Conservation (phyloP, 2,113 vertebrate species). For the Hystrix cristata region DNA sequence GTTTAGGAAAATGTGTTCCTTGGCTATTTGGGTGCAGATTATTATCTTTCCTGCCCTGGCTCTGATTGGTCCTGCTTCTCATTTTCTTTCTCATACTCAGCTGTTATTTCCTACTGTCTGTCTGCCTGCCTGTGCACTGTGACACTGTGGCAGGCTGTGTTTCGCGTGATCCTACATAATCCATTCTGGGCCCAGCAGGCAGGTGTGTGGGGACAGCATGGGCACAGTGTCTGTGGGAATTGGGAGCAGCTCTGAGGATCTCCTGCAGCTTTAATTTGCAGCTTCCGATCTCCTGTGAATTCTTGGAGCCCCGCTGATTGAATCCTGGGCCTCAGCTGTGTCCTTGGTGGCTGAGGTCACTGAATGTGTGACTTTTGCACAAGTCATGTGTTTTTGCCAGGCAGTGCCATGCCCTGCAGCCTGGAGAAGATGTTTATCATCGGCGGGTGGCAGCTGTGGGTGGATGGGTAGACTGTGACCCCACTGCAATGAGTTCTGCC, state of each 20-base stretch:
- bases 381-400: neutral
- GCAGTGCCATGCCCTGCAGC: accelerated
- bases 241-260: accelerated
- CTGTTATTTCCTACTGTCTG: neutral
- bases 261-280: accelerated
- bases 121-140: neutral
- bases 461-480: accelerated
- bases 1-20: neutral
- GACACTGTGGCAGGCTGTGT: accelerated
- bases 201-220: neutral
- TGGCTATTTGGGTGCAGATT: accelerated
- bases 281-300: neutral
- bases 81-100: neutral
- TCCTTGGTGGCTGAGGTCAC: neutral
- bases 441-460: neutral
- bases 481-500: accelerated
- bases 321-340: neutral
- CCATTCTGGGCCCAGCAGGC: neutral
- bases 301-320: too few species aligned
- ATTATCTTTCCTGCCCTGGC: accelerated
- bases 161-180: accelerated
- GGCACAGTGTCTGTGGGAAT: neutral
- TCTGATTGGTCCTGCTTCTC: neutral
- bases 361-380: neutral
- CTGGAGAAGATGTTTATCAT: neutral